A percentile compares a stretch with the other conserved stretches of the same genome.
phyloP scores from a whole-genome alignment of 1,140 invertebrate genomes.

The Pseudomyrmex concolor region DNA sequence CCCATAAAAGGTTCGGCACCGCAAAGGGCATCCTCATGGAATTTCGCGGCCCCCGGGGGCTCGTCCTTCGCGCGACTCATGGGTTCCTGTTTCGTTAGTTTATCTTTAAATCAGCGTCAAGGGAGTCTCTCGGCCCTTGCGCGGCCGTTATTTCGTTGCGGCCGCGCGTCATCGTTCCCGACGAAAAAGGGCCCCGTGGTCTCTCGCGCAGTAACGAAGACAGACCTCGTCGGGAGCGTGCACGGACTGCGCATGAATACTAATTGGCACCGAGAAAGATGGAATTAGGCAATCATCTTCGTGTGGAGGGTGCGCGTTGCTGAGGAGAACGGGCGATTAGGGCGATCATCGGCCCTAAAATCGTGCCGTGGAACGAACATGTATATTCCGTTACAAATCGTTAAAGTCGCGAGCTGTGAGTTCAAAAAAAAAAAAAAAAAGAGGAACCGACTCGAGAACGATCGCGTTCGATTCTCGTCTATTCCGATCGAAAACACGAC shows the following conservation, averaged over 20 bases:
- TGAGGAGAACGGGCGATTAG: conserved; percentile 38
- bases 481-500: neutral
- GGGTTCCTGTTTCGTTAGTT: conserved; percentile 79
- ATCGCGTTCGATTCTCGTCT: neutral
- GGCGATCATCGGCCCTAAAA: conserved; percentile 31
- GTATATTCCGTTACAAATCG: neutral
- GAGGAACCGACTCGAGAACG: no score
- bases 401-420: neutral
- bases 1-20: conserved; percentile 61
- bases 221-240: neutral
- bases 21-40: conserved; percentile 50
- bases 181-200: conserved; percentile 16
- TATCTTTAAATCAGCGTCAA: conserved; percentile 79
- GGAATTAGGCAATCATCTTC: conserved; percentile 78
- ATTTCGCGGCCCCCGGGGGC: conserved; percentile 51
- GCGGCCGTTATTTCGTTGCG: neutral
- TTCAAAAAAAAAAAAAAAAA: neutral
- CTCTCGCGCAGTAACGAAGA: conserved; percentile 15
- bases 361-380: neutral
- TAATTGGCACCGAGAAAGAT: conserved; percentile 80
- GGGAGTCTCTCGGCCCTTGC: conserved; percentile 10
- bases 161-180: neutral
- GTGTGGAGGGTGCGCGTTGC: conserved; percentile 57
- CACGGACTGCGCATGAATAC: conserved; percentile 75
- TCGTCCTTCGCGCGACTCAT: conserved; percentile 66